Evolutionary conservation across 1,140 invertebrate genomes (phyloP), one percentile per base, ranked within the genome.

Genomic region (Ruditapes philippinarum): DNA sequence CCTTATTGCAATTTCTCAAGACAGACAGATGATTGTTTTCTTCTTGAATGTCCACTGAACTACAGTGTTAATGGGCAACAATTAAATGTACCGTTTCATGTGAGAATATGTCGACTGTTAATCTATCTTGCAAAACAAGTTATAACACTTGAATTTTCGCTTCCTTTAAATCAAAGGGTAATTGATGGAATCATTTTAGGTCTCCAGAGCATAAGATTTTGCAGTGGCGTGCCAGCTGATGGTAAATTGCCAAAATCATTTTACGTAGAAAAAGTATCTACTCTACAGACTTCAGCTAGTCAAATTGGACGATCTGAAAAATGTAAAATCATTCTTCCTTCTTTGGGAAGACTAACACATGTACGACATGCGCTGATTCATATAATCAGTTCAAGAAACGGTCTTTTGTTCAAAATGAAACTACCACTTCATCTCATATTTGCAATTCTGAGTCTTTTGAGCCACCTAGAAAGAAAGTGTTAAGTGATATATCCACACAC

Each of bases 301-400:
- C 11, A 22, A 74, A 74, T 74, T 22, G 17, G 31, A 22, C 70
- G 14, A 1, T 12, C 11, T 12, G 40, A 74, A 28, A 12, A 31
- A 19, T 74, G 70, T 28, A 74, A 74, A 22, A 74, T 25, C 28
- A 19, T 80, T 0, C 42, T 80, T 22, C 38, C 76, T 57, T 51
- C n/a, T 80, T 7, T 54, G 76, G 76, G 9, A 80, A 80, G 51
- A 57, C 76, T 31, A 45, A 49, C 19, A 80, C 42, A n/a, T 80
- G 76, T 54, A 80, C 51, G 36, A 80, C n/a, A n/a, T n/a, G n/a
- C n/a, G n/a, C n/a, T n/a, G n/a, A n/a, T n/a, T n/a, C n/a, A n/a
- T n/a, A n/a, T 36, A 80, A 80, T 80, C 17, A 54, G 54, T 80
- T 14, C 33, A 74, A 74, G 42, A 74, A 31, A 74, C 14, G 38